Percentiles rank a stretch among this genome's conserved stretches.
These are phyloP conservation scores for Cylas formicarius DNA, from an alignment of 1,140 invertebrate species.

Conservation along the genomic window DNA sequence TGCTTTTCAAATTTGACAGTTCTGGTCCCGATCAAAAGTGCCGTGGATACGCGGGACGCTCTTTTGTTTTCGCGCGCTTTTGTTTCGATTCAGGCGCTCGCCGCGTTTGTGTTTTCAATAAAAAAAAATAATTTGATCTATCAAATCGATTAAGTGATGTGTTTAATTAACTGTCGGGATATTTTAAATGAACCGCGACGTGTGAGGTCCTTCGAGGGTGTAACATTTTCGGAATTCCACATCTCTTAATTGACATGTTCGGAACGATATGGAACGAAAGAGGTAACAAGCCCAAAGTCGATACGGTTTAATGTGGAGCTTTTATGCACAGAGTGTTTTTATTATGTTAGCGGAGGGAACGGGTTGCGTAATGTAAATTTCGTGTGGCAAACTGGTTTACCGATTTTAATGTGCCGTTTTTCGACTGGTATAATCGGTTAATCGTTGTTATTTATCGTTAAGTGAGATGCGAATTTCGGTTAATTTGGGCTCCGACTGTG, in stretches of 20 bases:
- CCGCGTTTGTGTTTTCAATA: too few species aligned
- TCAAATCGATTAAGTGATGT: conserved; percentile 29
- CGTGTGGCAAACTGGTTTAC: conserved; percentile 35
- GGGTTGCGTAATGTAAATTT: too few species aligned
- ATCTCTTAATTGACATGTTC: conserved; percentile 35
- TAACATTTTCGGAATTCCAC: conserved; percentile 23
- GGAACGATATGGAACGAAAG: conserved; percentile 19
- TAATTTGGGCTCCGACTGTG: too few species aligned
- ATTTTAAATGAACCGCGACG: too few species aligned
- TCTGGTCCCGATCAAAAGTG: conserved; percentile 20
- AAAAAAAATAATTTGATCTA: too few species aligned
- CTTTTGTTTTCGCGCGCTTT: conserved; percentile 8
- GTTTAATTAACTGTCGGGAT: conserved; percentile 23
- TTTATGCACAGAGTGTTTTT: conserved; percentile 19
- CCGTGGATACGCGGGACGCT: conserved; percentile 1
- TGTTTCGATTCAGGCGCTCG: conserved; percentile 3
- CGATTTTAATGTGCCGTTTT: too few species aligned
- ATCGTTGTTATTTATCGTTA: too few species aligned
- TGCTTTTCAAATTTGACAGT: conserved; percentile 37
- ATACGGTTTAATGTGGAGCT: conserved; percentile 27
- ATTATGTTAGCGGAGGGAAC: too few species aligned
- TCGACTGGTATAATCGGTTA: too few species aligned
- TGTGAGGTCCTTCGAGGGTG: conserved; percentile 28
- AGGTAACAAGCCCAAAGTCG: conserved; percentile 22
- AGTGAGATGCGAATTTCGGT: too few species aligned